Base-by-base conservation (phyloP, 2,113 vertebrate species). In the Chloropsis cyanopogon region DNA sequence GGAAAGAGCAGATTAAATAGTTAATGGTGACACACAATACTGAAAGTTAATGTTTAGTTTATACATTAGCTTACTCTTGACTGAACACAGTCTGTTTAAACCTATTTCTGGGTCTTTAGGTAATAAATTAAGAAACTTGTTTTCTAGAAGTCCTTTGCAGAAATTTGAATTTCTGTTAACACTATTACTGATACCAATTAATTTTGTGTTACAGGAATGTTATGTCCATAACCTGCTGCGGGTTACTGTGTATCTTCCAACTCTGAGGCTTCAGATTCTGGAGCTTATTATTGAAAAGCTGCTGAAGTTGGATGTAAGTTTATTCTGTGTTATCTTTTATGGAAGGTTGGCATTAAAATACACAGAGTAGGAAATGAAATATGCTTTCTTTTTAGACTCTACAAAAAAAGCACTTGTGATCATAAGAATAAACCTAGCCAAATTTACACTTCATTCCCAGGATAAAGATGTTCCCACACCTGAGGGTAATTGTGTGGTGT, bases 171-270 rank as follows among this genome's bases (percentile, higher is more conserved):
- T 92, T 69, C 14, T 52, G 35, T 95, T 88, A 72, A 50, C 8
- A 9, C 68, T 77, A 3, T 69, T 71, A 64, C 14, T 69, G n/a
- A 16, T 79, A 25, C 6, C 6, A 77, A 39, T 90, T 70, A 44
- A 69, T 87, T 93, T 87, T 89, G 19, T 96, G 33, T 97, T 95
- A 18, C 71, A 99, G 99, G 99, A 99, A 93, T 99, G 99, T 95
- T 99, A 99, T 5, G 98, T 99, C 63, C 99, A 99, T 96, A 99
- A 99, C 96, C 93, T 99, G 53, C 95, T 99, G 19, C 98, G 98
- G 82, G 97, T 99, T 92, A 98, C 98, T 0, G 97, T 98, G 6
- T 99, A 99, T 93, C 97, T 99, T 60, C 99, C 99, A 18, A 93
- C 96, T 9, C 95, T 99, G 72, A 98, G 98, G 60, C 97, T 96